Percentiles rank a stretch among this genome's conserved stretches.
Conservation (phyloP, 2,113 vertebrate genomes). For the Neoarius graeffei region DNA sequence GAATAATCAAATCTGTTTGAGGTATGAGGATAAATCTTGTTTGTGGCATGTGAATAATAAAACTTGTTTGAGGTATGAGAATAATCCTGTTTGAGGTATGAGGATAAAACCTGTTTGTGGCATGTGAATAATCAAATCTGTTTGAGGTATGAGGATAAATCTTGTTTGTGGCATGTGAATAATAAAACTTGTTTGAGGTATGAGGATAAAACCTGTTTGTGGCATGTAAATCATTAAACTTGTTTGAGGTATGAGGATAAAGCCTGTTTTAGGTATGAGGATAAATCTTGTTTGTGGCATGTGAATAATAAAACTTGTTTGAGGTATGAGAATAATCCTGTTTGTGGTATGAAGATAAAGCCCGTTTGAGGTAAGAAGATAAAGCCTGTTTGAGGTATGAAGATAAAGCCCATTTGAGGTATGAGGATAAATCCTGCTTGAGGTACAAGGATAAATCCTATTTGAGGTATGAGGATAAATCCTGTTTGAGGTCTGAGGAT, state of each 20-base stretch:
- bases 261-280: no score
- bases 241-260: not conserved
- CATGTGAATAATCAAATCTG: not conserved
- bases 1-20: not conserved
- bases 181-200: not conserved
- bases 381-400: not conserved
- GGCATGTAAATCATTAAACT: not conserved
- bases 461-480: not conserved
- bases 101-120: not conserved
- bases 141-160: not conserved
- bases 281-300: not conserved
- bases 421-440: not conserved
- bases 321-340: not conserved
- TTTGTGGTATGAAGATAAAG: not conserved
- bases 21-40: not conserved
- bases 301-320: not conserved
- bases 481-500: not conserved
- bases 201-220: not conserved
- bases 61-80: not conserved
- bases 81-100: not conserved
- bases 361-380: not conserved
- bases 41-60: not conserved
- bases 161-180: no score
- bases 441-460: not conserved
- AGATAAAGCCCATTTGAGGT: not conserved